Evolutionary conservation across 2,113 vertebrate genomes (phyloP).

Genomic region (Serinus canaria): DNA sequence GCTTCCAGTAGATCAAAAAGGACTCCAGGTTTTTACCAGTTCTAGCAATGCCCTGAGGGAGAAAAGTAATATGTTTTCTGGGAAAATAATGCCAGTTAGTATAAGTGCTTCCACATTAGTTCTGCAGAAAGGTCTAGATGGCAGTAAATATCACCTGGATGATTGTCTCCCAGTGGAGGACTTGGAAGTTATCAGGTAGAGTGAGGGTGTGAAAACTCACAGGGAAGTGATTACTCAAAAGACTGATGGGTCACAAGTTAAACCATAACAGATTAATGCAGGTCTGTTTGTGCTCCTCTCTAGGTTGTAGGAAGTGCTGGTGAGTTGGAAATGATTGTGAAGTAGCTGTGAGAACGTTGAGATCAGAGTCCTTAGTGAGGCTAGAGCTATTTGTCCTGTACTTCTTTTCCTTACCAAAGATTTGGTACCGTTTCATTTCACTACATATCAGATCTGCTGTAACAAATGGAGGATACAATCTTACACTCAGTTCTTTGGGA

Average conservation of each 20-base stretch:
- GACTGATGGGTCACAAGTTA: neutral
- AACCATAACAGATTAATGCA: neutral
- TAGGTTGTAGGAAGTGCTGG: neutral
- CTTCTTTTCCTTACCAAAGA: neutral
- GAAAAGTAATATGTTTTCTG: neutral
- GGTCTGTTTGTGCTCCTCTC: neutral
- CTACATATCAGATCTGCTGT: neutral
- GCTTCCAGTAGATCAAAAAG: neutral
- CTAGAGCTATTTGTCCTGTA: neutral
- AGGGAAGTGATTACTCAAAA: neutral
- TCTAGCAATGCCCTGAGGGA: neutral
- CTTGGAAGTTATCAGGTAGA: neutral
- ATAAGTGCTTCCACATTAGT: neutral
- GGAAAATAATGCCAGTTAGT: neutral
- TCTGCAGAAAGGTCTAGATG: neutral
- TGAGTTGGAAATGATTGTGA: neutral
- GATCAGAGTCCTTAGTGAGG: neutral
- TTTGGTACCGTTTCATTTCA: neutral
- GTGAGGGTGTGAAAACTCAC: neutral
- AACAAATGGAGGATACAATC: neutral
- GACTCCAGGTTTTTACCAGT: neutral
- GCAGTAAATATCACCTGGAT: neutral
- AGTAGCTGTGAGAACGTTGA: neutral
- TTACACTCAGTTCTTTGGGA: neutral
- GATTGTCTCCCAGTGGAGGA: neutral